These are phyloP conservation scores for Malurus elegans DNA, from an alignment of 2,113 vertebrate genomes.

Conservation along the genomic window DNA sequence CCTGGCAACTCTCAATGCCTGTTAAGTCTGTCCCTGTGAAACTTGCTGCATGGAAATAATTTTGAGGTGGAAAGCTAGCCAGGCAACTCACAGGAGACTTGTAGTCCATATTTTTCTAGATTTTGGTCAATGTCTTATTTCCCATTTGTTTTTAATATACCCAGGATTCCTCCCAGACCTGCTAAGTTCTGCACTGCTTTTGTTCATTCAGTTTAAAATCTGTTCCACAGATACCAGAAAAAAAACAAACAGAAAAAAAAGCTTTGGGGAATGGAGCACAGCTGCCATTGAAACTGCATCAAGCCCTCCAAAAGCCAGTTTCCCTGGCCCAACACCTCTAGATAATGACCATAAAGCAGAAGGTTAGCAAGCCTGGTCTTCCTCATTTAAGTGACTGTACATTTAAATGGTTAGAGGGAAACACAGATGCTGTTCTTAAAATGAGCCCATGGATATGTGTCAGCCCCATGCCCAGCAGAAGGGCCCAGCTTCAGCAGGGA, in stretches of 20 bases:
- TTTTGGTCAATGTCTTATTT: slow-evolving; percentile 2
- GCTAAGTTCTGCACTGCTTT: background rate
- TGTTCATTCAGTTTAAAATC: slow-evolving; percentile 29
- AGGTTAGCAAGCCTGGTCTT: background rate
- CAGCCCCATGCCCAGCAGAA: accelerated
- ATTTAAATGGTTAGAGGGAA: background rate
- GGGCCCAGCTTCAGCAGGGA: accelerated
- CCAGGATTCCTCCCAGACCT: background rate
- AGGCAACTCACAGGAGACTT: background rate
- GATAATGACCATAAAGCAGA: background rate
- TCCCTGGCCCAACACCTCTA: background rate
- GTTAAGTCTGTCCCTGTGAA: background rate
- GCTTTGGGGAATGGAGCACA: background rate
- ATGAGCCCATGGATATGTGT: accelerated
- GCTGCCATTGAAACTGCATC: background rate
- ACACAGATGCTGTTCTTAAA: background rate
- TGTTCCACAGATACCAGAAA: background rate
- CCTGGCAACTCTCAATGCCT: background rate
- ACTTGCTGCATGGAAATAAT: background rate
- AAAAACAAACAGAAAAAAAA: background rate
- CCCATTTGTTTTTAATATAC: slow-evolving; percentile 24
- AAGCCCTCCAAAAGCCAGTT: slow-evolving; percentile 7
- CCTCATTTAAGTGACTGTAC: background rate
- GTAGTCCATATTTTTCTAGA: background rate
- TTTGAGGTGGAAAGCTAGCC: background rate